Conservation (phyloP, 2,888 invertebrate genomes). For the Lamellibrachia columna region DNA sequence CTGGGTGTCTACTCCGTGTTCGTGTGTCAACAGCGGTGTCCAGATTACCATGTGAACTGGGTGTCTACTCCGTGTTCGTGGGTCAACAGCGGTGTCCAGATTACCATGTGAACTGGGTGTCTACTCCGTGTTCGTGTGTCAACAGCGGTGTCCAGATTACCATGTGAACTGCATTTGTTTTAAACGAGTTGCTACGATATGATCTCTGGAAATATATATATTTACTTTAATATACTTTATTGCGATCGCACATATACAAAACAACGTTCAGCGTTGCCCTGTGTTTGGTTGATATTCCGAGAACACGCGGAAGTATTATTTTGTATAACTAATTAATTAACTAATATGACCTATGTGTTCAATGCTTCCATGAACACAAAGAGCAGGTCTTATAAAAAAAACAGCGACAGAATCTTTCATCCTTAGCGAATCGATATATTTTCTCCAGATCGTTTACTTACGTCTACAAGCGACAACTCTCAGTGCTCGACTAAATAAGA, state of each 20-base stretch:
- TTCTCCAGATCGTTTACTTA: not conserved
- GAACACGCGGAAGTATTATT: not conserved
- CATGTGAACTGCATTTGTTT: no score
- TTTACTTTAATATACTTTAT: not conserved
- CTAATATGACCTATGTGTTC: not conserved
- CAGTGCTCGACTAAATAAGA: not conserved
- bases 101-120: not conserved
- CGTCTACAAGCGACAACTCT: not conserved
- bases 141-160: no score
- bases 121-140: no score
- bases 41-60: not conserved
- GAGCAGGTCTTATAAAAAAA: not conserved
- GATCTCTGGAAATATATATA: not conserved
- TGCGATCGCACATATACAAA: not conserved
- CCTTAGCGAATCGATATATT: not conserved
- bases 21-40: no score
- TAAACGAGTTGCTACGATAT: not conserved
- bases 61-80: no score
- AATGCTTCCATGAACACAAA: not conserved
- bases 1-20: not conserved
- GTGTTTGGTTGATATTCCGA: not conserved
- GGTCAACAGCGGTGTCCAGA: no score
- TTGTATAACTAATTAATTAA: not conserved
- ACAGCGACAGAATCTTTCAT: not conserved
- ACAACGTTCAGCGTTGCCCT: not conserved